Evolutionary conservation across 2,113 vertebrate species (phyloP).

Genomic region (Tretioscincus oriximinensis): DNA sequence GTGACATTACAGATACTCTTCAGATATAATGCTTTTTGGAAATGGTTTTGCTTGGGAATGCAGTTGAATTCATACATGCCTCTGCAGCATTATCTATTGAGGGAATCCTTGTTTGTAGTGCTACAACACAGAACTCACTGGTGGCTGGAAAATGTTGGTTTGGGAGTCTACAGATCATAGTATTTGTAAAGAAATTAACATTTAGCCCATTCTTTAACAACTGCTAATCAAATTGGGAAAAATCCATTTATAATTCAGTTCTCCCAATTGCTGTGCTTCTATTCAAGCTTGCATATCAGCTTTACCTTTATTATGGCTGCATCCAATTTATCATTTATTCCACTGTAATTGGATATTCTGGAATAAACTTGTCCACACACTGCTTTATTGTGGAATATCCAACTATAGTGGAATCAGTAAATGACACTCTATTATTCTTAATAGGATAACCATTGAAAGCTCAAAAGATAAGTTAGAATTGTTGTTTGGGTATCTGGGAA

Average conservation of each 20-base stretch:
- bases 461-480: neutral
- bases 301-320: neutral
- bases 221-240: constrained; percentile 41
- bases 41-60: constrained; percentile 39
- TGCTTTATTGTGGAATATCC: too few species aligned
- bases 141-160: constrained; percentile 74
- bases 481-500: neutral
- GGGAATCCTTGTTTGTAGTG: constrained; percentile 84
- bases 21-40: constrained; percentile 29
- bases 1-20: constrained; percentile 16
- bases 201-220: constrained; percentile 44
- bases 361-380: too few species aligned
- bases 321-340: neutral
- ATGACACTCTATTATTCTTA: neutral
- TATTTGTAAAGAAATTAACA: constrained; percentile 57
- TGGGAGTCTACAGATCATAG: constrained; percentile 84
- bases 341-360: too few species aligned
- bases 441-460: neutral
- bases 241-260: neutral
- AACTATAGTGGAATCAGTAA: too few species aligned
- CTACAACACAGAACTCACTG: constrained; percentile 82
- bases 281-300: neutral
- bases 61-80: constrained; percentile 69
- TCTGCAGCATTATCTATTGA: constrained; percentile 98
- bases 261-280: neutral